These are phyloP conservation scores for Henricia sp. DNA, from an alignment of 53 echinoderm and acorn worm genomes.

Conservation along the genomic window DNA sequence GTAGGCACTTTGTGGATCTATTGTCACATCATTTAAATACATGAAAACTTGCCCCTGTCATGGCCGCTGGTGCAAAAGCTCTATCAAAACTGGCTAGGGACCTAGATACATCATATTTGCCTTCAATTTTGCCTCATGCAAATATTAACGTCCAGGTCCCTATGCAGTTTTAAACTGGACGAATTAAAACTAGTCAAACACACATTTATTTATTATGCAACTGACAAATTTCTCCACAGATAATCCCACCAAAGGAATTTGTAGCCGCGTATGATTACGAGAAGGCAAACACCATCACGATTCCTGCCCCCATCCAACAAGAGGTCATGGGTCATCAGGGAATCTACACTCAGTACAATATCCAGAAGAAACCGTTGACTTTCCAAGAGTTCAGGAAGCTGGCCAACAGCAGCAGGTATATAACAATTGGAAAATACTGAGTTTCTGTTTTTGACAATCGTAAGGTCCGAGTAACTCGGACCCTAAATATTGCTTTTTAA, in stretches of 20 bases:
- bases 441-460: neutral
- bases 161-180: no score
- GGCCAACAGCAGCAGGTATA: conserved; percentile 88
- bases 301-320: conserved; percentile 97
- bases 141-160: no score
- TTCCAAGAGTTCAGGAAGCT: conserved; percentile 81
- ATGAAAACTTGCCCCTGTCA: neutral
- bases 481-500: no score
- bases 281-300: conserved; percentile 64
- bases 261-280: conserved; percentile 88
- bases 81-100: no score
- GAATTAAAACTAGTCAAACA: no score
- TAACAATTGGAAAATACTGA: neutral
- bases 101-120: no score
- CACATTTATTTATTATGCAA: neutral
- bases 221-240: conserved; percentile 46
- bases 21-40: no score
- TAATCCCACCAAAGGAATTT: conserved; percentile 98
- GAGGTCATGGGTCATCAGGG: conserved; percentile 98
- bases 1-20: no score
- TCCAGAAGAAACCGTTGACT: conserved; percentile 95
- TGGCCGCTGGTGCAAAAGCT: no score
- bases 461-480: no score
- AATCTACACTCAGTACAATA: conserved; percentile 96
- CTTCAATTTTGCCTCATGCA: no score